Base-by-base conservation (phyloP, 2,797 vertebrate genomes). In the Onychomys torridus region DNA sequence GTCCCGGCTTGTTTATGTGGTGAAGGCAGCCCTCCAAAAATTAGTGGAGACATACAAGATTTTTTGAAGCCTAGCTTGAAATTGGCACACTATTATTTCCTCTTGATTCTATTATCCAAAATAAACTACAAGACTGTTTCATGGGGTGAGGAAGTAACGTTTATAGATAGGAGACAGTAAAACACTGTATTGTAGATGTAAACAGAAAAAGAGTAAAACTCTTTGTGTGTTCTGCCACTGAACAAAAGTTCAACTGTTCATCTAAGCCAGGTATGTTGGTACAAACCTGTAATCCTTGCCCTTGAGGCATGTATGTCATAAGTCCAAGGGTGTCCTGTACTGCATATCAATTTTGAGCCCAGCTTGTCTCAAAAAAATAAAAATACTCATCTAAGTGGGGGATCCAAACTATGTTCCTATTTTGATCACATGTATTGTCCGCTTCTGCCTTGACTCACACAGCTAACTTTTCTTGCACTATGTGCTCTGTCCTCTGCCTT, bases 11-110 rank as follows among this genome's bases (percentile, higher is more conserved):
- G 32, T 67, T 92, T 61, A 23, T 27, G 19, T 14, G 25, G 5
- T 23, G 16, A 76, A 81, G 34, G 11, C 32, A 65, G 25, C n/a
- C 11, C 57, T 88, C 57, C 57, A 77, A 89, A 77, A 73, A 14
- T 63, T 69, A 87, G 55, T n/a, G 10, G 75, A 57, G 11, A 49
- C 52, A 77, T 21, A n/a, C 9, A 37, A 81, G 29, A 16, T 14
- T 27, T 81, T 55, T 82, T 81, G 49, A 94, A 77, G 59, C 43
- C 37, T 55, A 71, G 29, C 40, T 57, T 95, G 27, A 77, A 95
- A 86, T 21, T 46, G 9, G 27, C 46, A 82, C 40, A n/a, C 6
- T 16, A 21, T 83, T 27, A 59, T 49, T 71, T 79, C 55, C 71
- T 84, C 23, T 63, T 78, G 17, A 55, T 29, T 89, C 40, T 61